Evolutionary conservation across 1,140 invertebrate species (phyloP).

Genomic region (Nixonia krombeini): DNA sequence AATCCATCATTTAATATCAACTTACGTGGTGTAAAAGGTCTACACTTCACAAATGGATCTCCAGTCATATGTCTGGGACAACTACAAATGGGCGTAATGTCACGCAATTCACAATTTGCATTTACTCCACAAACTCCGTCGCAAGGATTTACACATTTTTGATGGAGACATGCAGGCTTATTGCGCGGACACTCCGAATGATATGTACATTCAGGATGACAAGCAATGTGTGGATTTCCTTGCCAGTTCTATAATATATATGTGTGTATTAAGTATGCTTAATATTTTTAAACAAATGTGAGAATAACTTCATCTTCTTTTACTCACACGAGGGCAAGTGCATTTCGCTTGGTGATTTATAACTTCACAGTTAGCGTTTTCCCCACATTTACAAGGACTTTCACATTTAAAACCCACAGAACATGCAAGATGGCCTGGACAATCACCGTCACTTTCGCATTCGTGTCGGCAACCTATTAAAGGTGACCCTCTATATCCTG

Average conservation of each 20-base stretch:
- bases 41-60: constrained; percentile 85
- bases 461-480: constrained; percentile 82
- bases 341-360: constrained; percentile 84
- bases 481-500: constrained; percentile 82
- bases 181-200: constrained; percentile 82
- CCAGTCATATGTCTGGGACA: constrained; percentile 90
- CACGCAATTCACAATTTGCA: constrained; percentile 83
- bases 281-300: too few species aligned
- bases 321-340: constrained; percentile 81
- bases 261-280: too few species aligned
- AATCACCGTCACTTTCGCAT: constrained; percentile 84
- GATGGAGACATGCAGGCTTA: constrained; percentile 85
- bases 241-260: constrained; percentile 79
- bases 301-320: too few species aligned
- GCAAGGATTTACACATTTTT: constrained; percentile 86
- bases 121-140: constrained; percentile 84
- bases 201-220: constrained; percentile 81
- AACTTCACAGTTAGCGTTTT: constrained; percentile 84
- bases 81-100: constrained; percentile 84
- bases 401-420: constrained; percentile 81
- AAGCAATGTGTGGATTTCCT: constrained; percentile 81
- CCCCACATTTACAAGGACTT: constrained; percentile 85
- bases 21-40: constrained; percentile 83
- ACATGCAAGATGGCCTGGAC: constrained; percentile 79
- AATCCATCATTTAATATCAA: constrained; percentile 20